Evolutionary conservation across 1,140 invertebrate genomes (phyloP), one percentile per base, ranked within the genome.

Genomic region (Copidosoma floridanum): DNA sequence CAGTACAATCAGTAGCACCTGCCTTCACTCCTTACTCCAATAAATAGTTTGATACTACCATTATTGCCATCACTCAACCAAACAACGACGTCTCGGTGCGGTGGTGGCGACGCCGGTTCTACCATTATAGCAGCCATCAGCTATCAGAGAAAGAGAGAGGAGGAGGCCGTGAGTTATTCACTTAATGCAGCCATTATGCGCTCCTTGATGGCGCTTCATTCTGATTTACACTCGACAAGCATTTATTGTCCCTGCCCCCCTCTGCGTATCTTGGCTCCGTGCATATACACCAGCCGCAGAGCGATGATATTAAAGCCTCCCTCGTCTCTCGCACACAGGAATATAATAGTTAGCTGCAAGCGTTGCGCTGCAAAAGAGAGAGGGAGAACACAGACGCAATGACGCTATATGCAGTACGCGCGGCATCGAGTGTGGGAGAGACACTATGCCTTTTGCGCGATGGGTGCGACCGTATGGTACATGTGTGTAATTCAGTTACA

Each of bases 151-250:
- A n/a, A n/a, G n/a, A n/a, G n/a, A n/a, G n/a, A n/a, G n/a, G n/a
- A n/a, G 64, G 63, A 64, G 69, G 67, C 65, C 66, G 69, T 76
- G 71, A 76, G 71, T 77, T 78, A 78, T 78, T 77, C 74, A 76
- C 75, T 77, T 78, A 77, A 78, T 78, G 66, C 73, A 69, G 59
- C 74, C 74, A 76, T 78, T 77, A 77, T 73, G 69, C 58, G 71
- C 69, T 72, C 65, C 73, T 75, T 74, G 67, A 75, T 76, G 74
- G 70, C 71, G 72, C 71, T 75, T 77, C 72, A 78, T 78, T 74
- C 75, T 78, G 76, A 78, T 76, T 78, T 77, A 78, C n/a, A n/a
- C 72, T 76, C 68, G 74, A 76, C 76, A 71, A 72, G 67, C 73
- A 75, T 77, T 77, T 75, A 77, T 76, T 73, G 71, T 74, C 70